Base-by-base conservation (phyloP, 30 jellyfish, hydroid and myxozoan species). In the Aurelia sp. region DNA sequence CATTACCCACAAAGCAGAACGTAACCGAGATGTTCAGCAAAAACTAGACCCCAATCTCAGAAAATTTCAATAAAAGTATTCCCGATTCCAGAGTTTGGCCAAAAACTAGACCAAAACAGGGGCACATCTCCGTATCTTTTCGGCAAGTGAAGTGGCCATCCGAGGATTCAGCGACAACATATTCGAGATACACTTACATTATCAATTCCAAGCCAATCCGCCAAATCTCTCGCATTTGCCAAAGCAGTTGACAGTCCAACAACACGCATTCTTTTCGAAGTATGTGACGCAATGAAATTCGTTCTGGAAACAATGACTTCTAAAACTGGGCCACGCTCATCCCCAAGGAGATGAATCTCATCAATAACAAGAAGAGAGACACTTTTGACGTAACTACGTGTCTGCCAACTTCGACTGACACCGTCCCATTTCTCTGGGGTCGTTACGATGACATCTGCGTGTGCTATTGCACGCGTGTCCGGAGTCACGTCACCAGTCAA, bases 401-500 rank as follows among this genome's bases (percentile, higher is more conserved):
- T 92, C 88, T 92, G 98, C 99, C 99, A 96, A 67, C 98, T 91
- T 5, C 99, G 88, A 63, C 98, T 91, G 0, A 96, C 90, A 8
- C 99, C 99, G 81, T 96, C 99, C 99, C 99, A 96, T 72, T 96
- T 96, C 91, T 96, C 99, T 18, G 99, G 99, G 19, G 99, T 96
- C 5, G 99, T 96, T 9, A 96, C 98, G 70, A 96, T 96, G 80
- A 96, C 92, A 76, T 96, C 99, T 18, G 99, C 98, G 21, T 60
- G 74, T 4, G 93, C 97, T 13, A 96, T 92, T 24, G 98, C 96
- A 27, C 97, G 95, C 19, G 89, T 92, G 88, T 96, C 99, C 2
- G 98, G 98, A 15, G 98, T 96, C 69, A 96, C 98, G 85, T 96
- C 99, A 65, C 99, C 99, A 30, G 99, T 96, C 71, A 96, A 87